Evolutionary conservation across 2,113 vertebrate genomes (phyloP).

Genomic region (Aramus guarauna): DNA sequence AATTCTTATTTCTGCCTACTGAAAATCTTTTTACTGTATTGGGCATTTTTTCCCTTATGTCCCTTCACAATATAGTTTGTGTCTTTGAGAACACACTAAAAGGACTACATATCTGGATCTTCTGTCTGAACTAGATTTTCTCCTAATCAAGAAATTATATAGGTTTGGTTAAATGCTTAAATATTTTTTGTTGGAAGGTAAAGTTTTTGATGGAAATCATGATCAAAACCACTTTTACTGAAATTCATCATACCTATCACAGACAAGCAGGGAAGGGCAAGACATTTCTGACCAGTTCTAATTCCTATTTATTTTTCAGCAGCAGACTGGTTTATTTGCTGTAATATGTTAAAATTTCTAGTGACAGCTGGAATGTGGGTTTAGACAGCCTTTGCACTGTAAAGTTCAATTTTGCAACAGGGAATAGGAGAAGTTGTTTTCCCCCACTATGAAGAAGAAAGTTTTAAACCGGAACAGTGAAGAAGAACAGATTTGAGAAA

Average conservation of each 20-base stretch:
- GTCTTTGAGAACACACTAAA: slow-evolving; percentile 6
- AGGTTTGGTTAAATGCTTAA: background rate
- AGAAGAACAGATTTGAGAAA: background rate
- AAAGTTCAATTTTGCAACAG: slow-evolving; percentile 40
- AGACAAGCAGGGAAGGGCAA: background rate
- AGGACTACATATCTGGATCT: background rate
- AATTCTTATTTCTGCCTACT: slow-evolving; percentile 11
- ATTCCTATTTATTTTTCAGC: slow-evolving; percentile 32
- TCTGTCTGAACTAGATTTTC: background rate
- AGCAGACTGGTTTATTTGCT: slow-evolving; percentile 48
- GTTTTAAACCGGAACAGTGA: background rate
- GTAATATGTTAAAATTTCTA: slow-evolving; percentile 20
- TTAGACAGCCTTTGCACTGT: slow-evolving; percentile 40
- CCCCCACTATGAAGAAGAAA: background rate
- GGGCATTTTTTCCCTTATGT: background rate
- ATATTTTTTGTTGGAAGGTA: background rate
- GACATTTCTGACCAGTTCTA: background rate
- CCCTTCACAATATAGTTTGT: background rate
- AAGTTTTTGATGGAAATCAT: background rate
- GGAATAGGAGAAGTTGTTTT: slow-evolving; percentile 25
- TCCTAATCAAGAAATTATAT: background rate
- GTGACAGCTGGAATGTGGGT: slow-evolving; percentile 47
- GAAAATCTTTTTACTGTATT: background rate
- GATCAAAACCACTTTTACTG: background rate
- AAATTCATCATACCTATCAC: background rate